These are phyloP conservation scores for Allophyes oxyacanthae DNA, from an alignment of 2,888 invertebrate species.

Conservation along the genomic window DNA sequence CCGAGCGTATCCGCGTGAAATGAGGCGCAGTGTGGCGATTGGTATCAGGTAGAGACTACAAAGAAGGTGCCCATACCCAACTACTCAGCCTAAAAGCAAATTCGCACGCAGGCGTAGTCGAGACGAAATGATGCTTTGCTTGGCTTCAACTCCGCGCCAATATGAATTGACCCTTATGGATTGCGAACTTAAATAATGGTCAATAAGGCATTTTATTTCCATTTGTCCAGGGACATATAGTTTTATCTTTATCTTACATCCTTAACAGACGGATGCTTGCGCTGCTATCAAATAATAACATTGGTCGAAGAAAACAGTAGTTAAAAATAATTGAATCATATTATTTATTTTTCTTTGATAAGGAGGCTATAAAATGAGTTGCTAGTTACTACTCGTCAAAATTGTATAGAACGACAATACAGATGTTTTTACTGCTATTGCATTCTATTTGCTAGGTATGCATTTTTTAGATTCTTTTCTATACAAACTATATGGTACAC, in stretches of 20 bases:
- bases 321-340: constrained; percentile 16
- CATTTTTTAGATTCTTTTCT: constrained; percentile 2
- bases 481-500: too few relatives aligned
- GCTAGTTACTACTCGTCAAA: constrained; percentile 8
- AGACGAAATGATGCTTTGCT: too few relatives aligned
- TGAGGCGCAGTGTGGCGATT: too few relatives aligned
- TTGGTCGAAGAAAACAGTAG: constrained; percentile 21
- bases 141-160: too few relatives aligned
- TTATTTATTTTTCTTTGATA: constrained; percentile 35
- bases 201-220: constrained; percentile 15
- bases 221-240: constrained; percentile 6
- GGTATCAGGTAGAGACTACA: too few relatives aligned
- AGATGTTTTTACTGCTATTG: not conserved
- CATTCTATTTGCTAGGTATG: not conserved
- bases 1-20: too few relatives aligned
- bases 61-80: too few relatives aligned
- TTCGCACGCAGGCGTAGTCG: too few relatives aligned
- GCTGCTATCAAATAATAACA: constrained; percentile 29
- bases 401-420: constrained; percentile 4
- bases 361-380: constrained; percentile 35
- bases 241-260: constrained; percentile 33
- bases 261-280: constrained; percentile 11
- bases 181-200: constrained; percentile 3
- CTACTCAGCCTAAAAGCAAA: too few relatives aligned
- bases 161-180: not conserved